Evolutionary conservation across 2,113 vertebrate species (phyloP).

Genomic region (Circaetus gallicus): DNA sequence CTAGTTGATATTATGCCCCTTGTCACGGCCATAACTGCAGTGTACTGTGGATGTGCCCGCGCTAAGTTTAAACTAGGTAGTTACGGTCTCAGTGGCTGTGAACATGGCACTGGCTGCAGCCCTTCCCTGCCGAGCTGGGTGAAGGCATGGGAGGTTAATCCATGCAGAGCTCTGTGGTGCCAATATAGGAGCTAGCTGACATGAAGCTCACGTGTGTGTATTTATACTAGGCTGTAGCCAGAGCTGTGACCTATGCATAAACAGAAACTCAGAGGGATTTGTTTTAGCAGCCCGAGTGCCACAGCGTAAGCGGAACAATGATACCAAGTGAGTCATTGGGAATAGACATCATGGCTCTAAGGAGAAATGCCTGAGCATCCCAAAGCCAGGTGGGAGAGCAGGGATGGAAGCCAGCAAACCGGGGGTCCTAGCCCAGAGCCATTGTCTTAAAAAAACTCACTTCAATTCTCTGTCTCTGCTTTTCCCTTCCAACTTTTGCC

Average conservation of each 20-base stretch:
- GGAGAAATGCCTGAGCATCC: not conserved
- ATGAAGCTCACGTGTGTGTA: not conserved
- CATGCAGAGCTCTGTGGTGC: accelerated
- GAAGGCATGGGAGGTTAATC: not conserved
- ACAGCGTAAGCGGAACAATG: not conserved
- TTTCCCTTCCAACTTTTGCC: not conserved
- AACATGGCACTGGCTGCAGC: not conserved
- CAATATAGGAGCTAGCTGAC: not conserved
- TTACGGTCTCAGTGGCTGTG: not conserved
- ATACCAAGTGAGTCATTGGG: not conserved
- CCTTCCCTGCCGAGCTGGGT: not conserved
- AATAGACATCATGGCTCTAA: not conserved
- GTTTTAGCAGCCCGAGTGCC: not conserved
- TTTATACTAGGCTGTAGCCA: not conserved
- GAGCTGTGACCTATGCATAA: not conserved
- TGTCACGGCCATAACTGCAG: not conserved
- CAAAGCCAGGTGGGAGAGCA: not conserved
- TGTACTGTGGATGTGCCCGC: not conserved
- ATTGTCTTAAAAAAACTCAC: not conserved
- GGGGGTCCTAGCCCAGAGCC: not conserved
- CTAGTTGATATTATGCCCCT: not conserved
- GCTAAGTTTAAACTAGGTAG: not conserved
- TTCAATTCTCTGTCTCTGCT: not conserved
- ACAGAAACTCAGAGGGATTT: not conserved
- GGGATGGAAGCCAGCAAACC: not conserved